These are phyloP conservation scores for Drosophila ficusphila DNA, from an alignment of 1,140 invertebrate species.

Conservation along the genomic window DNA sequence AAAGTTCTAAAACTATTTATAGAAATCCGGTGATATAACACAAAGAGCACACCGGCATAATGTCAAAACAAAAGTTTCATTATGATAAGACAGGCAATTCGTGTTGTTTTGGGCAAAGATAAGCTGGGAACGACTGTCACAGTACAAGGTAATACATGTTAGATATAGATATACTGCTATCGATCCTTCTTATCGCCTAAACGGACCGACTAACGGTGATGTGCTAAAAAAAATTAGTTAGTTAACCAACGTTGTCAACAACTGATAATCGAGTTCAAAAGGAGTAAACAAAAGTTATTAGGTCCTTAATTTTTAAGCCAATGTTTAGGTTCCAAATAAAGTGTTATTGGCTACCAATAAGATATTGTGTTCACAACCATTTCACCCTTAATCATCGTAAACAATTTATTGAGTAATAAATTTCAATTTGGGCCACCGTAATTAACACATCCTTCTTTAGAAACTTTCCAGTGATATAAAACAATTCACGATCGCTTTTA, in stretches of 20 bases:
- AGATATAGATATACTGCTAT: constrained; percentile 59
- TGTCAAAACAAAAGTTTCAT: constrained; percentile 56
- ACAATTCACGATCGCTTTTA: background rate
- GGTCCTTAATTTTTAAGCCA: too few species aligned
- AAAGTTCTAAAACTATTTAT: constrained; percentile 36
- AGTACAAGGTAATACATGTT: constrained; percentile 57
- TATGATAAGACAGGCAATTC: constrained; percentile 10
- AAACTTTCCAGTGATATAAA: background rate
- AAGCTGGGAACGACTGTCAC: constrained; percentile 14
- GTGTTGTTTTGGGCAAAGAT: constrained; percentile 16
- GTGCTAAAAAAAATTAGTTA: background rate
- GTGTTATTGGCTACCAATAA: too few species aligned
- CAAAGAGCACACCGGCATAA: background rate
- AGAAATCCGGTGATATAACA: constrained; percentile 24
- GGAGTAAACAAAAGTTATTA: too few species aligned
- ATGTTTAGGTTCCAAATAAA: too few species aligned
- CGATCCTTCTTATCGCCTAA: constrained; percentile 44
- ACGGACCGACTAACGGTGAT: constrained; percentile 34
- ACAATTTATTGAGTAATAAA: constrained; percentile 9
- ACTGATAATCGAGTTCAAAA: background rate
- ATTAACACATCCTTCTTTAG: constrained; percentile 7
- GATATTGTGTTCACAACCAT: background rate
- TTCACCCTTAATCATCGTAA: constrained; percentile 4
- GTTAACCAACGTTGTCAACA: constrained; percentile 2
- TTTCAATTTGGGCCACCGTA: background rate